Base-by-base conservation (phyloP, 1,140 invertebrate genomes). In the Rhysida immarginata region DNA sequence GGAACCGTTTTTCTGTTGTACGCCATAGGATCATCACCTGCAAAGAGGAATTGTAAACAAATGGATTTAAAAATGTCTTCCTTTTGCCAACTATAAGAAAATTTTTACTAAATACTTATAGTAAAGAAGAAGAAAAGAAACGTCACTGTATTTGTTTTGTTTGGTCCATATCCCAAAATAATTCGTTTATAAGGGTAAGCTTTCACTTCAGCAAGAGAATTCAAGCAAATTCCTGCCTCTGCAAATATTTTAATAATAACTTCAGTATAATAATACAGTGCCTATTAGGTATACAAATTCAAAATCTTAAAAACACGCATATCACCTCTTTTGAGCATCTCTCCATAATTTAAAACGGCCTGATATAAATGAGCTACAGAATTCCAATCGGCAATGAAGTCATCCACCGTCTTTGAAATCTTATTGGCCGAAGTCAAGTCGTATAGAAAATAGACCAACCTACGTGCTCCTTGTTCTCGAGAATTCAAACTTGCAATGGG, bases 301-400 rank as follows among this genome's bases (percentile, higher is more conserved):
- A n/a, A n/a, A n/a, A n/a, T n/a, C n/a, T n/a, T n/a, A n/a, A n/a
- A n/a, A n/a, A n/a, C n/a, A n/a, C n/a, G n/a, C 5, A 35, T 35
- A 8, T 55, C 53, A 27, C 26, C 52, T 29, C 44, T 63, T 63
- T 77, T 79, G 26, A 81, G 29, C 20, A 42, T 51, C 23, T 82
- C 79, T 2, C 81, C 77, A 59, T 89, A 82, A 62, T 89, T 83
- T 59, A 88, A 74, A 2, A 94, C 82, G 3, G 92, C 72, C 1
- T 81, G 79, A 65, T 94, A 93, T 0, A 96, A 74, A 65, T 92
- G 83, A 21, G 87, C 86, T 60, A 96, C 91, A 62, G 89, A 83
- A 1, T 80, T 79, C 92, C 92, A 96, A 65, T 96, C 92, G 45
- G 81, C 84, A 3, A 94, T 71, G 43, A 94, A 73, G 0, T 82